Base-by-base conservation (phyloP, 2,113 vertebrate genomes). In the Carlito syrichta region DNA sequence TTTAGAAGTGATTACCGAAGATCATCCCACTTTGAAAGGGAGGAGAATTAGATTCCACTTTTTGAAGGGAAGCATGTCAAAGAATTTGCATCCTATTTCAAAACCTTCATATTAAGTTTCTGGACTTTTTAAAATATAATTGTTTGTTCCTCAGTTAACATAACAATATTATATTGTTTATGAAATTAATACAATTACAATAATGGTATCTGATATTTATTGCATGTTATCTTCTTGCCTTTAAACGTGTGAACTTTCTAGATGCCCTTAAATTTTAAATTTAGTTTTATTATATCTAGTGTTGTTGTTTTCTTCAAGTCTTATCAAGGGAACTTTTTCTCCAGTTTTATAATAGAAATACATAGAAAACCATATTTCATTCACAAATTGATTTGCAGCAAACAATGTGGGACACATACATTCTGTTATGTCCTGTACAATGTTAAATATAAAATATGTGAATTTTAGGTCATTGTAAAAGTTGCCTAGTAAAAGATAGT, bases 331-430 rank as follows among this genome's bases (percentile, higher is more conserved):
- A 85, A 35, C 6, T 19, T 85, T 74, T 69, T 83, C 27, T 89
- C 14, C 10, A 38, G 20, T 91, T 88, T 84, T 76, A 89, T 88
- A 45, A 66, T 86, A 7, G 17, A 87, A 74, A 40, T 84, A 60
- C 40, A 54, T 35, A 54, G 38, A 76, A 79, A 96, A 90, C 13
- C 1, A 63, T 83, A 94, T 88, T 87, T 88, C 27, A 93, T 25
- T 88, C 86, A 89, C 71, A 88, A 93, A 93, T 87, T 94, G 40
- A 88, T 90, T 91, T 87, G 52, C 20, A 91, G 14, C 25, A 84
- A 60, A 79, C 6, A 60, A 8, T 56, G 22, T 68, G 27, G 60
- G 10, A 78, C 27, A 86, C 6, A 82, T 38, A 38, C 62, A 91
- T 88, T 81, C 35, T 92, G 20, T 48, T 79, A 89, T 82, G 14